These are phyloP conservation scores for Asobara japonica DNA, from an alignment of 1,140 invertebrate genomes.

Conservation along the genomic window DNA sequence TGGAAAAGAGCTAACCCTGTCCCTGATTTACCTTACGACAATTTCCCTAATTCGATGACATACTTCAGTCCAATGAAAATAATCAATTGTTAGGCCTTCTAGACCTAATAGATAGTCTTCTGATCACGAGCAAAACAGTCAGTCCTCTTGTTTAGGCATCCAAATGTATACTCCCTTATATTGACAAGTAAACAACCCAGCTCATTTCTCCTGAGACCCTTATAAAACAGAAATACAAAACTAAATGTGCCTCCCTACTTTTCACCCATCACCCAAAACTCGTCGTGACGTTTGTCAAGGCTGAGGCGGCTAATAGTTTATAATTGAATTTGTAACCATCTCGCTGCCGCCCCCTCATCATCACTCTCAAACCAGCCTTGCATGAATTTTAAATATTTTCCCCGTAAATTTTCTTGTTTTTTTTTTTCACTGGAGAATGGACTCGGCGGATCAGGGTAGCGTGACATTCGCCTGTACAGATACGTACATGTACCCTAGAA, in stretches of 20 bases:
- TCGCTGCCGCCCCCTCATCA: not conserved
- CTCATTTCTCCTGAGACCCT: not conserved
- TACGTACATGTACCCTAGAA: not conserved
- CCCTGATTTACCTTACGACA: too few relatives aligned
- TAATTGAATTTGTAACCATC: conserved; percentile 41
- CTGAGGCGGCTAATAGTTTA: conserved; percentile 29
- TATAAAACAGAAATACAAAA: not conserved
- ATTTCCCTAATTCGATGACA: too few relatives aligned
- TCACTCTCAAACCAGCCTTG: not conserved
- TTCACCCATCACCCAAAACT: conserved; percentile 6
- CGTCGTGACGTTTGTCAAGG: conserved; percentile 29
- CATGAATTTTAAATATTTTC: not conserved
- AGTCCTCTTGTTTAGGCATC: not conserved
- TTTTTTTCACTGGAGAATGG: not conserved
- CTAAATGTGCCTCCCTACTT: not conserved
- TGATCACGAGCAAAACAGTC: not conserved
- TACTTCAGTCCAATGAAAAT: too few relatives aligned
- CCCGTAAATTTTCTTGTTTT: not conserved
- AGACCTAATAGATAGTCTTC: too few relatives aligned
- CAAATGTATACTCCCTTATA: not conserved
- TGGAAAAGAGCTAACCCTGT: too few relatives aligned
- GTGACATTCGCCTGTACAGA: not conserved
- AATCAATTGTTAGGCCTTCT: too few relatives aligned
- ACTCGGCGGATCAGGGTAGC: not conserved
- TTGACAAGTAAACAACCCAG: not conserved